Base-by-base conservation (phyloP, 2,888 invertebrate species). In the Aspidiotus destructor region DNA sequence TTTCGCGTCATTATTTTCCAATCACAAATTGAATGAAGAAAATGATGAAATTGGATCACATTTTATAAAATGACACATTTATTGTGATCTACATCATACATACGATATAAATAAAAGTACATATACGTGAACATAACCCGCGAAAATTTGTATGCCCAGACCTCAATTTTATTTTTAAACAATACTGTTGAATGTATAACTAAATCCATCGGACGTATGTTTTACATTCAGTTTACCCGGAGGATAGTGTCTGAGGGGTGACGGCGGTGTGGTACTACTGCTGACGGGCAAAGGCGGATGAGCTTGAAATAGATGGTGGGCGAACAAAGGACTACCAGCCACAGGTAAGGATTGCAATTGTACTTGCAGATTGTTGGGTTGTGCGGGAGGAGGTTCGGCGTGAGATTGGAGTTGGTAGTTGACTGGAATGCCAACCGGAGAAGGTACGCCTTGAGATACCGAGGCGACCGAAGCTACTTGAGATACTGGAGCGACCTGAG, bases 151-250 rank as follows among this genome's bases (percentile, higher is more conserved):
- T 28, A 28, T 3, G 28, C 28, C 28, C 28, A 28, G 28, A 28
- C 5, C 28, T 28, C 28, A 5, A 28, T 28, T 3, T 28, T 28
- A 42, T 17, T 62, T 10, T 61, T 62, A 55, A 69, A 69, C 69
- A 11, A 69, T 54, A 16, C 62, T 74, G 70, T 72, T 74, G 72
- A 75, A 75, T 68, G 73, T 88, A 80, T 89, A 92, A 75, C 88
- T 88, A 81, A 86, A 92, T 75, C 92, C 92, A 76, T 92, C 92
- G 55, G 91, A 91, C 70, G 89, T 89, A 76, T 92, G 83, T 81
- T 90, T 91, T 73, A 92, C 82, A 74, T 86, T 87, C 75, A 92
- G 83, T 78, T 91, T 90, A 73, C 92, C 92, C 41, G 91, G 90
- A 89, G 90, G 70, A 16, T 69, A 69, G n/a, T 42, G 48, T 8